Evolutionary conservation across 1,140 invertebrate genomes (phyloP).

Genomic region (Pachypsylla venusta): DNA sequence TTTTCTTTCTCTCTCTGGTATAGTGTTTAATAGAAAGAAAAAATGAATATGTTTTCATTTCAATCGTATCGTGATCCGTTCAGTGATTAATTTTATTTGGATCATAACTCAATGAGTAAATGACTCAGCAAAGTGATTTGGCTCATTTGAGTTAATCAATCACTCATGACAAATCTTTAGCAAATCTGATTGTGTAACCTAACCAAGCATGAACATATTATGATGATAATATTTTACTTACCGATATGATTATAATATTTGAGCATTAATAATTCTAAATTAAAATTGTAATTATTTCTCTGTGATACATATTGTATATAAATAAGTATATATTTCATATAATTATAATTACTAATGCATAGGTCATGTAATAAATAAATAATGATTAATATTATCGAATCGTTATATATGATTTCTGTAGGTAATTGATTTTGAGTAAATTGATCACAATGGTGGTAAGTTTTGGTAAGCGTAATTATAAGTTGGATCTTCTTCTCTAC

Average conservation of each 20-base stretch:
- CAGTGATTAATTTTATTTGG: no score
- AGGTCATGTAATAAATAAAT: constrained; percentile 60
- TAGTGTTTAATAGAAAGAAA: no score
- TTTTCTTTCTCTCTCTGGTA: no score
- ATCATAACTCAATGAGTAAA: no score
- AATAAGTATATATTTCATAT: not conserved
- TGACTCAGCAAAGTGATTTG: no score
- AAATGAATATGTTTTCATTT: no score
- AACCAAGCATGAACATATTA: no score
- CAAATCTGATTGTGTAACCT: no score
- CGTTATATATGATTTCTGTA: constrained; percentile 30
- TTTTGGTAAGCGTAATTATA: constrained; percentile 35
- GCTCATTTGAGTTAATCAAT: no score
- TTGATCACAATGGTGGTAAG: constrained; percentile 37
- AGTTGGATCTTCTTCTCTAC: constrained; percentile 22
- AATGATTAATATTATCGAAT: constrained; percentile 61
- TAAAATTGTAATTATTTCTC: constrained; percentile 6
- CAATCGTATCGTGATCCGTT: no score
- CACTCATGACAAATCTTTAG: no score
- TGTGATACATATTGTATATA: not conserved
- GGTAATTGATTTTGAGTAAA: constrained; percentile 17
- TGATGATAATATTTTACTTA: not conserved
- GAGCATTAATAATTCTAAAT: not conserved
- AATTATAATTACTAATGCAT: constrained; percentile 35
- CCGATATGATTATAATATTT: not conserved